Evolutionary conservation across 23 tunicate species (phyloP), one percentile per base, ranked within the genome.

Genomic region (Diplosoma virens): DNA sequence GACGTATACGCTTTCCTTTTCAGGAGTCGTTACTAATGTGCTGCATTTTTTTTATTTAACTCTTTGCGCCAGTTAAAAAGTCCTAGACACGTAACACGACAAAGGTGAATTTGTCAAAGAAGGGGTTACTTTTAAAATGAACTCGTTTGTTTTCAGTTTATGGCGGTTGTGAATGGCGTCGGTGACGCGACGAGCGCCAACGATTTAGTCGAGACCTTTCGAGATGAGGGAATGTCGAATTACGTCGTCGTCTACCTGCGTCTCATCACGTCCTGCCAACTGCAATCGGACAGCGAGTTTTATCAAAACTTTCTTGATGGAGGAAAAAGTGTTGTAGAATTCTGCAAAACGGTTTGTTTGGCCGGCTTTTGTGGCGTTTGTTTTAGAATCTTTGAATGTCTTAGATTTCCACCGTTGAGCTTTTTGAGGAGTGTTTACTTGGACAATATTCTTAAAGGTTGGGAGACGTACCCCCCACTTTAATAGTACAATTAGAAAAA

Each of bases 281-380:
- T 90, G 25, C 97, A 90, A 59, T 18, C 63, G 21, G 83, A 90
- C 21, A 37, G 32, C 4, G 89, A 79, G n/a, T 90, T 90, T 53
- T 90, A 84, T 58, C 89, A 90, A 66, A 79, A 84, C 46, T 90
- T 90, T 74, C 52, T 90, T 25, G 85, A 75, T 54, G 84, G 81
- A 3, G 79, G 87, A 70, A 78, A 86, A 41, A 78, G 89, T 1
- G 53, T 90, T 26, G 82, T 64, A 18, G 97, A 90, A 1, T 90
- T 90, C 37, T 90, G 97, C 45, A 90, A 90, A 79, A 79, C 84
- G 84, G 97, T 90, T 71, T 48, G 80, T 73, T n/a, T n/a, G n/a
- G n/a, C n/a, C n/a, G n/a, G n/a, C n/a, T n/a, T n/a, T n/a, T n/a
- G n/a, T n/a, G n/a, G n/a, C n/a, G n/a, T n/a, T n/a, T n/a, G n/a